These are phyloP conservation scores for Ormyrus pomaceus DNA, from an alignment of 2,888 invertebrate species.

Conservation along the genomic window DNA sequence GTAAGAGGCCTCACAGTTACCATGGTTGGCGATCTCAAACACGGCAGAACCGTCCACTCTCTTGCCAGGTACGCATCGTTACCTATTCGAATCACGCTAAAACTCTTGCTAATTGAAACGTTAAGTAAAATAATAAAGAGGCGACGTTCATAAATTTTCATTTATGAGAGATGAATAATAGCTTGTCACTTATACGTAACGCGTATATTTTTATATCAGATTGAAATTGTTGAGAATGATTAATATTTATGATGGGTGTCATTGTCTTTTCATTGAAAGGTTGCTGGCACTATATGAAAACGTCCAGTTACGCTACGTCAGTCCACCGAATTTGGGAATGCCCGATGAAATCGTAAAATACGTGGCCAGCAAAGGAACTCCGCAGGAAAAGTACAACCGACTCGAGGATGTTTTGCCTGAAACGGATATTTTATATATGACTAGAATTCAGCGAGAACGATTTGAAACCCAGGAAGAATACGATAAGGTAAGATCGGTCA, in stretches of 20 bases:
- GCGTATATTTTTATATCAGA: no score
- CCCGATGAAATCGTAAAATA: constrained; percentile 90
- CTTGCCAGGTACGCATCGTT: constrained; percentile 82
- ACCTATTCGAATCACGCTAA: no score
- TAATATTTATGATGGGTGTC: constrained; percentile 26
- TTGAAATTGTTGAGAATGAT: constrained; percentile 2
- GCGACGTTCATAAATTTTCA: no score
- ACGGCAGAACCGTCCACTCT: constrained; percentile 99
- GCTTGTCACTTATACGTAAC: no score
- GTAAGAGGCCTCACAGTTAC: constrained; percentile 98
- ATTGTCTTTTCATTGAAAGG: constrained; percentile 64
- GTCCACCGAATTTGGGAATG: constrained; percentile 92
- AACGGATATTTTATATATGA: constrained; percentile 99
- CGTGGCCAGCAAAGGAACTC: constrained; percentile 86
- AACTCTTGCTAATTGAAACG: no score
- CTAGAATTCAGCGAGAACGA: constrained; percentile 96
- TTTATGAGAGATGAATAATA: no score
- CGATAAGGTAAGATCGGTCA: constrained; percentile 80
- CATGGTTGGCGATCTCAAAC: constrained; percentile 98
- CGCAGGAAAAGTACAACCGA: constrained; percentile 83
- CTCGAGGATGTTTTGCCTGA: constrained; percentile 92
- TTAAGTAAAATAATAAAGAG: no score
- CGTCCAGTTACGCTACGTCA: constrained; percentile 94
- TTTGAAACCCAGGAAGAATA: constrained; percentile 91
- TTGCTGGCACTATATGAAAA: constrained; percentile 92